Conservation (phyloP, 2,797 vertebrate species). For the Bryconaethiops microstoma region DNA sequence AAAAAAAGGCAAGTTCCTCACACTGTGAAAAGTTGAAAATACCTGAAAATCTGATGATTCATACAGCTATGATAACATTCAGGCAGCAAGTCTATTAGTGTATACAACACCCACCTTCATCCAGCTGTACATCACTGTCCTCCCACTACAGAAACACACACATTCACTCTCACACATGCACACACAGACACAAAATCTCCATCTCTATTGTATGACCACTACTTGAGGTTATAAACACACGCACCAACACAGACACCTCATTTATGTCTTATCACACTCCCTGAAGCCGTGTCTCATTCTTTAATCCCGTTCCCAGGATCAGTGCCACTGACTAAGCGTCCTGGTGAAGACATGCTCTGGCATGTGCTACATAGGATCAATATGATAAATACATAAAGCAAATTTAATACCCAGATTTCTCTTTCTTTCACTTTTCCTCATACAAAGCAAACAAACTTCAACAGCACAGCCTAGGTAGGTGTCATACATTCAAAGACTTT, state of each 20-base stretch:
- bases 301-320: not conserved
- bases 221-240: constrained; percentile 19
- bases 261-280: constrained; percentile 14
- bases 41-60: constrained; percentile 51
- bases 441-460: not conserved
- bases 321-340: not conserved
- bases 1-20: not conserved
- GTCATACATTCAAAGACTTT: not conserved
- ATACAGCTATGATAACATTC: constrained; percentile 22
- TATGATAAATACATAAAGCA: not conserved
- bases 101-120: constrained; percentile 41
- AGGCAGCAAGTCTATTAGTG: constrained; percentile 41
- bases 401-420: not conserved
- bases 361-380: not conserved
- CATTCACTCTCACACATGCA: constrained; percentile 34
- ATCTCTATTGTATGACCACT: not conserved
- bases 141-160: constrained; percentile 44
- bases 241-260: constrained; percentile 10
- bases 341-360: not conserved
- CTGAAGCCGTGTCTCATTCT: not conserved
- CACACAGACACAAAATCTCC: not conserved
- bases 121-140: constrained; percentile 44
- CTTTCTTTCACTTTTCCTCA: not conserved
- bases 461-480: too few relatives aligned
- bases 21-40: not conserved